phyloP scores from a whole-genome alignment of 2,113 vertebrate genomes.

The Eclectus roratus region DNA sequence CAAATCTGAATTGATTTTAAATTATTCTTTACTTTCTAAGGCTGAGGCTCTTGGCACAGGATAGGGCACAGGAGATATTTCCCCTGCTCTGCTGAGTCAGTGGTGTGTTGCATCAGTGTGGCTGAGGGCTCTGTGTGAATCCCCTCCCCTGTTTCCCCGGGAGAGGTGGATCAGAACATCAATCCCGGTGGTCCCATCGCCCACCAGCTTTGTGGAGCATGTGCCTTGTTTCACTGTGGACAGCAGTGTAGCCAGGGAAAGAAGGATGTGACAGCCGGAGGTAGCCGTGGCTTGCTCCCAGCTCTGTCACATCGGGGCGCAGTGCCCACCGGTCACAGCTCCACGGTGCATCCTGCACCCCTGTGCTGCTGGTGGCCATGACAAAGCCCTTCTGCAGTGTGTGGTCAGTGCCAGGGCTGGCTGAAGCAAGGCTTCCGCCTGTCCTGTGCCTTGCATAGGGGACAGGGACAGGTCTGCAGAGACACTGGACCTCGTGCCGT shows the following conservation, averaged over 20 bases:
- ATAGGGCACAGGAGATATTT: neutral
- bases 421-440: neutral
- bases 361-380: neutral
- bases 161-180: neutral
- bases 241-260: neutral
- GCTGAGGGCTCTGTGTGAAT: neutral
- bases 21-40: neutral
- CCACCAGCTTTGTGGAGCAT: neutral
- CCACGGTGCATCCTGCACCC: neutral
- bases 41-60: neutral
- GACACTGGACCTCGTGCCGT: fast-evolving
- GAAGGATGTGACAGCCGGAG: neutral
- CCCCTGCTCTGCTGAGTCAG: neutral
- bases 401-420: fast-evolving
- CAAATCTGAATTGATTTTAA: neutral
- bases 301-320: fast-evolving
- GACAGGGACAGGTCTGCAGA: neutral
- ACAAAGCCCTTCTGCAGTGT: fast-evolving
- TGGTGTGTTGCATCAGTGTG: neutral
- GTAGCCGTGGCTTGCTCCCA: neutral
- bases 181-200: fast-evolving
- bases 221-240: neutral
- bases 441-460: fast-evolving
- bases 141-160: neutral
- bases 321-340: fast-evolving